A percentile compares a stretch with the other conserved stretches of the same genome.
Conservation (phyloP, 2,113 vertebrate species). For the Istiophorus platypterus region DNA sequence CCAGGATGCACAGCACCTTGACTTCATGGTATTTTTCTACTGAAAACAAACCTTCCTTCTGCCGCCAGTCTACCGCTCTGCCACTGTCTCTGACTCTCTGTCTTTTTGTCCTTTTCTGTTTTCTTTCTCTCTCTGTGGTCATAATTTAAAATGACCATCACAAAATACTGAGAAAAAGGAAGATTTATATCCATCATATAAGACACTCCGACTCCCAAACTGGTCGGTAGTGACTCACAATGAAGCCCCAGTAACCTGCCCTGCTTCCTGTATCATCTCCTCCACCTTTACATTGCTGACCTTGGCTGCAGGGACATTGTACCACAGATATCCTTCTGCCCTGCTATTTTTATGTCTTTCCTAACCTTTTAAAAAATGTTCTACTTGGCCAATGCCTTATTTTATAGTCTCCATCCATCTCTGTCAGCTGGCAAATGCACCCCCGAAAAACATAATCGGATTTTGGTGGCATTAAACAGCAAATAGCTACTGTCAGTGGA, state of each 20-base stretch:
- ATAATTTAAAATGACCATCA: conserved; percentile 48
- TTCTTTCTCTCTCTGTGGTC: conserved; percentile 8
- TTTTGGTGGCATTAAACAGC: conserved; percentile 81
- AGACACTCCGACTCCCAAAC: conserved; percentile 25
- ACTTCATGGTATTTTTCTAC: neutral
- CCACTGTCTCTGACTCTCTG: neutral
- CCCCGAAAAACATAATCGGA: conserved; percentile 81
- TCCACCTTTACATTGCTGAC: conserved; percentile 68
- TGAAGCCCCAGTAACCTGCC: conserved; percentile 45
- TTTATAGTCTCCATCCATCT: conserved; percentile 83
- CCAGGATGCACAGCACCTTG: neutral
- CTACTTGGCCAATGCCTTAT: conserved; percentile 54
- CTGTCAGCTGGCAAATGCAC: conserved; percentile 65
- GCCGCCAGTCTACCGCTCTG: neutral
- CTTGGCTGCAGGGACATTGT: conserved; percentile 64
- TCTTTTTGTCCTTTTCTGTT: neutral
- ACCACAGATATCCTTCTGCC: conserved; percentile 64
- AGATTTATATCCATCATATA: conserved; percentile 39
- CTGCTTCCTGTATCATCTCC: conserved; percentile 40
- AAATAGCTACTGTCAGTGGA: conserved; percentile 73
- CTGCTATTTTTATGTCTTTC: conserved; percentile 72
- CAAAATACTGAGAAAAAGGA: neutral
- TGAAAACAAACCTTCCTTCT: neutral
- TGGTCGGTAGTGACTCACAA: conserved; percentile 16
- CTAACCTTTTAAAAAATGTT: conserved; percentile 79